These are phyloP conservation scores for Telmatochromis sp. DNA, from an alignment of 2,113 vertebrate species.

Conservation along the genomic window DNA sequence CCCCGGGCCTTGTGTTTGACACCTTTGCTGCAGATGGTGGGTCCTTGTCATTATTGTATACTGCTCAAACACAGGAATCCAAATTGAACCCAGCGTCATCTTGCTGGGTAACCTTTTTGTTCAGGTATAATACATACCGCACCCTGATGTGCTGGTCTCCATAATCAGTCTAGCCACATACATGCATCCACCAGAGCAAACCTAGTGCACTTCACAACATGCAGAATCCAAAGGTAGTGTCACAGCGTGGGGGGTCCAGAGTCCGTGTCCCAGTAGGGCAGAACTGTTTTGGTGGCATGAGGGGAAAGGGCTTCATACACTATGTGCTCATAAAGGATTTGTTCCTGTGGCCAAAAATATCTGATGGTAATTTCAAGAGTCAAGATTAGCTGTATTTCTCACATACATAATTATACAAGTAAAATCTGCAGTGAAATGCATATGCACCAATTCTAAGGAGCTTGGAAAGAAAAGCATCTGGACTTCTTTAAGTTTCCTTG, in stretches of 20 bases:
- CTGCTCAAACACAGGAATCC: not conserved
- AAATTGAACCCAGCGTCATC: not conserved
- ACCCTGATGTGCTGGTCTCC: not conserved
- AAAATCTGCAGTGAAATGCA: not conserved
- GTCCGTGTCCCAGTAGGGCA: not conserved
- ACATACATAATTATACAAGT: not conserved
- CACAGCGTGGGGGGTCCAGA: not conserved
- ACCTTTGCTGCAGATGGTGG: not conserved
- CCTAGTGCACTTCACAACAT: not conserved
- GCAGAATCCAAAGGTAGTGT: not conserved
- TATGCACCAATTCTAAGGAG: not conserved
- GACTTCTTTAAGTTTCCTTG: not conserved
- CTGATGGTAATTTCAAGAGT: not conserved
- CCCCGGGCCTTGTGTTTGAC: not conserved
- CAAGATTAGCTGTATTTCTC: not conserved
- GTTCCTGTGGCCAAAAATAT: not conserved
- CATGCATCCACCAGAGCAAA: not conserved
- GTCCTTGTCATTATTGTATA: not conserved
- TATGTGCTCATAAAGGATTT: not conserved
- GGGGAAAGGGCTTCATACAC: not conserved
- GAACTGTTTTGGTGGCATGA: not conserved
- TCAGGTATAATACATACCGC: not conserved
- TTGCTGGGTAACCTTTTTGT: not conserved
- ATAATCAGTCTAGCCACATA: not conserved
- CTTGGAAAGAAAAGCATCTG: not conserved